These are phyloP conservation scores for Bursaphelenchus okinawaensis DNA, from an alignment of 2,888 invertebrate species.

Conservation along the genomic window DNA sequence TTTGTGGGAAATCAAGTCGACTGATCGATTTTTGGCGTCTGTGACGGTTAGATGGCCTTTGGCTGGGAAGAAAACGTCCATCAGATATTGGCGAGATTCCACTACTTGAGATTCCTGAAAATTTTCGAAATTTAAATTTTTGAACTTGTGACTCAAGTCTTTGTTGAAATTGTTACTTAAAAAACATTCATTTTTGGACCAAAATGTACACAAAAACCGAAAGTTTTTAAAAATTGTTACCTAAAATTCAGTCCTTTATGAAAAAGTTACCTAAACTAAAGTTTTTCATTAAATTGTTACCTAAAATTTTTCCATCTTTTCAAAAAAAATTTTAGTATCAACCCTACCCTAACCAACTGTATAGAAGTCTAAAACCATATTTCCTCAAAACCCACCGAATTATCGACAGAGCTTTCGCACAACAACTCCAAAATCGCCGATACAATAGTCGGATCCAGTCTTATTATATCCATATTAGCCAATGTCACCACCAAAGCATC, in stretches of 20 bases:
- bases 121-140: neutral
- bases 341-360: too few relatives aligned
- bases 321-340: too few relatives aligned
- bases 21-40: neutral
- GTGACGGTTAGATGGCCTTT: neutral
- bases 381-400: conserved; percentile 6
- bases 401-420: conserved; percentile 16
- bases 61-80: conserved; percentile 21
- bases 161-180: neutral
- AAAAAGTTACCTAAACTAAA: too few relatives aligned
- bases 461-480: neutral
- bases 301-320: too few relatives aligned
- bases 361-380: too few relatives aligned
- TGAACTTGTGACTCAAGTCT: too few relatives aligned
- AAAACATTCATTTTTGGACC: too few relatives aligned
- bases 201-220: neutral
- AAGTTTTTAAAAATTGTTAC: too few relatives aligned
- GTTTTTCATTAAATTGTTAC: too few relatives aligned
- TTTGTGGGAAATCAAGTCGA: conserved; percentile 16
- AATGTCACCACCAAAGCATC: conserved; percentile 10
- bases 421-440: conserved; percentile 19
- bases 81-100: conserved; percentile 18
- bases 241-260: too few relatives aligned
- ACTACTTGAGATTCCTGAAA: neutral
- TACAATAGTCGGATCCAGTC: conserved; percentile 17